These are phyloP conservation scores for Macrochelys suwanniensis DNA, from an alignment of 2,797 vertebrate genomes.

Conservation along the genomic window DNA sequence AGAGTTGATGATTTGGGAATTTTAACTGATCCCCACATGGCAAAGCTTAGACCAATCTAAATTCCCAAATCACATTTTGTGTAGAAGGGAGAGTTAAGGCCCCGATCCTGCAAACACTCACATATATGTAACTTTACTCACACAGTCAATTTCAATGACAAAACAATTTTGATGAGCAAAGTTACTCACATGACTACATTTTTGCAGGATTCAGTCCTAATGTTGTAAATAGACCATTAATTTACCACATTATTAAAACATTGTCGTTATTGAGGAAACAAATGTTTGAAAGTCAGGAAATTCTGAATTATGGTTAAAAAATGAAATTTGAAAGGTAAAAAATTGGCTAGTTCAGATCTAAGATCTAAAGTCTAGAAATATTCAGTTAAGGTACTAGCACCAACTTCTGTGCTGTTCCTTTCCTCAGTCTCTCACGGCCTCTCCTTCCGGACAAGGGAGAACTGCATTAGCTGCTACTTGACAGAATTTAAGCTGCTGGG, in stretches of 20 bases:
- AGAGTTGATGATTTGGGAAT: conserved; percentile 50
- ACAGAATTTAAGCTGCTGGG: neutral
- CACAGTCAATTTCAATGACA: neutral
- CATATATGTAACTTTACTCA: neutral
- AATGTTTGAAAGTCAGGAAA: neutral
- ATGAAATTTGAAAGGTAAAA: neutral
- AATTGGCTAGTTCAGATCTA: neutral
- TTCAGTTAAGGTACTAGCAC: neutral
- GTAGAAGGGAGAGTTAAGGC: conserved; percentile 16
- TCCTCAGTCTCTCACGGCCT: neutral
- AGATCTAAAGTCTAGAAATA: neutral
- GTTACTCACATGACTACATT: neutral
- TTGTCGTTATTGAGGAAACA: neutral
- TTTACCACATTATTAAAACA: neutral
- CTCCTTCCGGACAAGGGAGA: neutral
- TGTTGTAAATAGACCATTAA: neutral
- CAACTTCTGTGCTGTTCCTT: neutral
- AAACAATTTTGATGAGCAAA: neutral
- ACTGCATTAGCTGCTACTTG: neutral
- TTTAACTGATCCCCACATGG: conserved; percentile 46
- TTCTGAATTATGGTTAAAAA: neutral
- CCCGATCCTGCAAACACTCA: conserved; percentile 26
- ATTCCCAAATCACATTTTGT: conserved; percentile 51
- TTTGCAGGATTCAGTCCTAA: neutral
- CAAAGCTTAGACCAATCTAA: conserved; percentile 42